Percentiles rank a stretch among this genome's conserved stretches.
These are phyloP conservation scores for Eupristina koningsbergeri DNA, from an alignment of 1,140 invertebrate species.

Conservation along the genomic window DNA sequence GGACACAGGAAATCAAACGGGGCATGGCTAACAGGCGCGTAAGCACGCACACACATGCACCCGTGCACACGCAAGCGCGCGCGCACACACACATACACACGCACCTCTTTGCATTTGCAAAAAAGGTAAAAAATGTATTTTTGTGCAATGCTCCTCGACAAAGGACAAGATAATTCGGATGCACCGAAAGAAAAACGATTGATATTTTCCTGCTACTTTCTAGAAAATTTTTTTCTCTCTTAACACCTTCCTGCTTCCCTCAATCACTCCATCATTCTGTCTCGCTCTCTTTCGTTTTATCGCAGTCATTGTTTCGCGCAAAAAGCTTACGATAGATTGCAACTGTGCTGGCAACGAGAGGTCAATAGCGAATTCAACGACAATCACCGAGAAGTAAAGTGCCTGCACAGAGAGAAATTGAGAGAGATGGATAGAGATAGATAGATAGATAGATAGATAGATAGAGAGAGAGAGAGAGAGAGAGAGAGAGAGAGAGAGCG, in stretches of 20 bases:
- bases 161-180: neutral
- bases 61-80: too few species aligned
- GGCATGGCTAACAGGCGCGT: conserved; percentile 28
- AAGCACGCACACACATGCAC: neutral
- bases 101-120: too few species aligned
- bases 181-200: neutral
- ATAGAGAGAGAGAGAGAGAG: too few species aligned
- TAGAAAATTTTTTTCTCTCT: neutral
- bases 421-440: neutral
- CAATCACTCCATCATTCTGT: conserved; percentile 9
- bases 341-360: neutral
- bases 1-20: conserved; percentile 39
- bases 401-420: neutral
- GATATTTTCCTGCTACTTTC: neutral
- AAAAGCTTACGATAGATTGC: neutral
- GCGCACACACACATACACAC: neutral
- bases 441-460: too few species aligned
- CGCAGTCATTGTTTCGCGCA: conserved; percentile 17
- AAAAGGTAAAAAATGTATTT: neutral
- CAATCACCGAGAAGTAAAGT: conserved; percentile 1
- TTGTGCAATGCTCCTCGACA: conserved; percentile 2
- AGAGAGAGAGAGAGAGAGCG: neutral
- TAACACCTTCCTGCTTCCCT: neutral
- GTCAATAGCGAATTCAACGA: conserved; percentile 28
- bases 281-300: neutral